These are phyloP conservation scores for Forbesichthys papilliferus DNA, from an alignment of 2,113 vertebrate genomes.

Conservation along the genomic window DNA sequence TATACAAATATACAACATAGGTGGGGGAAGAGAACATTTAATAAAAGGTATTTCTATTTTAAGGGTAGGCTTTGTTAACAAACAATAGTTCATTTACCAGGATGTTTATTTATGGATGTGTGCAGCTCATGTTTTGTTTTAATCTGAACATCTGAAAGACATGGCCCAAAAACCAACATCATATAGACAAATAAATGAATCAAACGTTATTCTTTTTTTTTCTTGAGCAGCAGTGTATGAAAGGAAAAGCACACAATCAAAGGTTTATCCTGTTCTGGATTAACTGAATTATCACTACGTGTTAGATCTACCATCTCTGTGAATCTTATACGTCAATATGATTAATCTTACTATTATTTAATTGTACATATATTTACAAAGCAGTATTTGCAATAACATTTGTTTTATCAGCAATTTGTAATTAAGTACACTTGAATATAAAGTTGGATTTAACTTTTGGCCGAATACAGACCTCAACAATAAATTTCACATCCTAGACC, in stretches of 20 bases:
- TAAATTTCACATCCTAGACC: conserved; percentile 24
- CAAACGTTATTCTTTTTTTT: background rate
- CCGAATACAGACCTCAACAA: conserved; percentile 31
- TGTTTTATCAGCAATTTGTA: conserved; percentile 33
- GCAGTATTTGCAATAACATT: conserved; percentile 50
- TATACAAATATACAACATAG: too few relatives aligned
- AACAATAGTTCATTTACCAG: too few relatives aligned
- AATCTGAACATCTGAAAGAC: too few relatives aligned
- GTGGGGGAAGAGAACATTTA: too few relatives aligned
- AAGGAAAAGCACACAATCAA: background rate
- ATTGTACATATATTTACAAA: conserved; percentile 57
- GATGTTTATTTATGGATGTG: too few relatives aligned
- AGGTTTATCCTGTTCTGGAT: background rate
- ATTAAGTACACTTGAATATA: conserved; percentile 80
- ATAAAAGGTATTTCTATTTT: too few relatives aligned
- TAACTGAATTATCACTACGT: background rate
- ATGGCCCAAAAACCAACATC: too few relatives aligned
- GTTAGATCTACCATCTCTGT: conserved; percentile 25
- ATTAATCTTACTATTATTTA: conserved; percentile 43
- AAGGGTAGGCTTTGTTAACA: too few relatives aligned
- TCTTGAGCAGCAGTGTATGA: background rate
- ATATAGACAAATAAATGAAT: too few relatives aligned
- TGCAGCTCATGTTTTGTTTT: too few relatives aligned
- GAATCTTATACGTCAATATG: conserved; percentile 26
- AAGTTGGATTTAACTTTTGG: conserved; percentile 45